Base-by-base conservation (phyloP, 1,140 invertebrate species). In the Papilio helenus region DNA sequence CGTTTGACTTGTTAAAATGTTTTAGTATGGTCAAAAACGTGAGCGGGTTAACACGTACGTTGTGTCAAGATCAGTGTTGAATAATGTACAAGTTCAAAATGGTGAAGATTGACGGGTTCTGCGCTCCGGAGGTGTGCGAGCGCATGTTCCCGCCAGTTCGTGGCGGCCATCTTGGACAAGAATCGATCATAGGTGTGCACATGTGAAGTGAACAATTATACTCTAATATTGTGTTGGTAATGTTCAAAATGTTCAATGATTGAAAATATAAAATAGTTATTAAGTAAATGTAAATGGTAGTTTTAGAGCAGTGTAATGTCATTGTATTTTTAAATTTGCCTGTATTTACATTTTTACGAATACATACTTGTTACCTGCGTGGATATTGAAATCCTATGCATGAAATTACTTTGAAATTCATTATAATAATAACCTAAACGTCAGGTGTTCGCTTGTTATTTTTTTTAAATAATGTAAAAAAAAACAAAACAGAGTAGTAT, bases 121-220 rank as follows among this genome's bases (percentile, higher is more conserved):
- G 80, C 78, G 82, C 79, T 82, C 83, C 81, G 85, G 80, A 88
- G 87, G 88, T 91, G 90, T 85, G 92, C 86, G 81, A 83, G 89
- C 89, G 87, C 86, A 82, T 86, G 86, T 88, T 88, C 92, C 88
- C 86, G 88, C 91, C 87, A 83, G 87, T 87, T 83, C 78, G 82
- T 85, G 88, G 85, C 92, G 88, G 93, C 93, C 93, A 94, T 94
- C 89, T 94, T 94, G 92, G 86, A 92, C 91, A 88, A 92, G 84
- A 85, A 94, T 94, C 92, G 89, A 94, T 94, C 93, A 93, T 91
- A 93, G 92, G 90, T 92, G 92, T 88, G 89, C 91, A 92, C 90
- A 89, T 92, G 93, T 92, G 88, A 90, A 92, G 91, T 93, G 90
- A 90, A 90, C 90, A 23, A 7, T 20, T 23, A 34, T 16, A 14